These are phyloP conservation scores for Hypomecis atomaria DNA, from an alignment of 2,888 invertebrate genomes.

Conservation along the genomic window DNA sequence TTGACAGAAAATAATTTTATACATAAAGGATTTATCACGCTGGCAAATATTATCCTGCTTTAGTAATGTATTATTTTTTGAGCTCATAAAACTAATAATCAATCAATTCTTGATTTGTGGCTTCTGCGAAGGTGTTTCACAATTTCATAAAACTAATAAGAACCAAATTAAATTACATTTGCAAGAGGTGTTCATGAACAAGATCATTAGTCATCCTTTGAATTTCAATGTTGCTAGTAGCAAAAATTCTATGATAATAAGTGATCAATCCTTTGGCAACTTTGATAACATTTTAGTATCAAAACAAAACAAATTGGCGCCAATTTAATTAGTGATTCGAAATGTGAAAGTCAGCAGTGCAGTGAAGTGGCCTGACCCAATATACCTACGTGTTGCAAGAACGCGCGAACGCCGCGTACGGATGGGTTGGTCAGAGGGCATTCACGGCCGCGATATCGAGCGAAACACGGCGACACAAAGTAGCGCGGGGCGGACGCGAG, in stretches of 20 bases:
- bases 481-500: constrained; percentile 55
- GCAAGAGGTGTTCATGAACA: not conserved
- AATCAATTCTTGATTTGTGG: too few relatives aligned
- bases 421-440: constrained; percentile 53
- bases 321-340: constrained; percentile 37
- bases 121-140: too few relatives aligned
- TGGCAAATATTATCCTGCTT: too few relatives aligned
- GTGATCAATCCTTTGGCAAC: constrained; percentile 51
- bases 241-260: constrained; percentile 29
- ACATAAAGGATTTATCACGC: too few relatives aligned
- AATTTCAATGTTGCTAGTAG: constrained; percentile 56
- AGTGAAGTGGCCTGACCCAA: constrained; percentile 57
- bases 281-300: constrained; percentile 54
- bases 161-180: not conserved
- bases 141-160: too few relatives aligned
- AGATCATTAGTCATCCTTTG: constrained; percentile 3
- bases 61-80: too few relatives aligned
- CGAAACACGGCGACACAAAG: constrained; percentile 53
- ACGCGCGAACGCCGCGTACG: constrained; percentile 36
- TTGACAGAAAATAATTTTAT: too few relatives aligned
- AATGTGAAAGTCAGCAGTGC: constrained; percentile 69
- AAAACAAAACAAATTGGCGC: constrained; percentile 45
- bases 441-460: constrained; percentile 57
- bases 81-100: too few relatives aligned
- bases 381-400: constrained; percentile 59